Evolutionary conservation across 2,113 vertebrate genomes (phyloP).

Genomic region (Cinclus cinclus): DNA sequence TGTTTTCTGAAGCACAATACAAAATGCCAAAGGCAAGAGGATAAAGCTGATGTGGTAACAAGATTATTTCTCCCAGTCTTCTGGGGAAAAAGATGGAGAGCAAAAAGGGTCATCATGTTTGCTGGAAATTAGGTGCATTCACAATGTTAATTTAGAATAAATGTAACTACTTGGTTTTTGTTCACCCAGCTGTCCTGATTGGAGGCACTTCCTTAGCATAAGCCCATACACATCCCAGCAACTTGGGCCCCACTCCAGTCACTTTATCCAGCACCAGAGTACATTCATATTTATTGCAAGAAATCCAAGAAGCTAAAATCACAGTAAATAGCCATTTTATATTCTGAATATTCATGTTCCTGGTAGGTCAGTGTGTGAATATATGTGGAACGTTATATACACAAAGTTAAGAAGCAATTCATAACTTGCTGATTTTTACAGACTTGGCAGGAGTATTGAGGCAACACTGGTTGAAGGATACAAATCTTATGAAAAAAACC

Average conservation of each 20-base stretch:
- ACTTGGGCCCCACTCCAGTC: neutral
- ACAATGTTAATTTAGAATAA: neutral
- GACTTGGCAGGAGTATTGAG: neutral
- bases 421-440: neutral
- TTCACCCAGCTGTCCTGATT: neutral
- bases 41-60: slow-evolving; percentile 40
- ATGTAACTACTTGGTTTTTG: neutral
- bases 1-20: slow-evolving; percentile 59
- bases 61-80: slow-evolving; percentile 29
- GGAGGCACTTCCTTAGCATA: neutral
- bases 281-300: neutral
- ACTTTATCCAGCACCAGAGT: neutral
- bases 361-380: neutral
- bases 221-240: neutral
- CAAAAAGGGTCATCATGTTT: neutral
- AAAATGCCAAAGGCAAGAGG: slow-evolving; percentile 44
- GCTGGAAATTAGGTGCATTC: neutral
- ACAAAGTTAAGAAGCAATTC: neutral
- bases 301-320: neutral
- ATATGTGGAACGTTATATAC: accelerated
- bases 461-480: neutral
- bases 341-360: neutral
- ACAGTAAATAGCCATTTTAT: neutral
- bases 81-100: neutral
- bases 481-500: neutral